Evolutionary conservation across 2,113 vertebrate genomes (phyloP), one percentile per base, ranked within the genome.

Genomic region (Perca schrenkii): DNA sequence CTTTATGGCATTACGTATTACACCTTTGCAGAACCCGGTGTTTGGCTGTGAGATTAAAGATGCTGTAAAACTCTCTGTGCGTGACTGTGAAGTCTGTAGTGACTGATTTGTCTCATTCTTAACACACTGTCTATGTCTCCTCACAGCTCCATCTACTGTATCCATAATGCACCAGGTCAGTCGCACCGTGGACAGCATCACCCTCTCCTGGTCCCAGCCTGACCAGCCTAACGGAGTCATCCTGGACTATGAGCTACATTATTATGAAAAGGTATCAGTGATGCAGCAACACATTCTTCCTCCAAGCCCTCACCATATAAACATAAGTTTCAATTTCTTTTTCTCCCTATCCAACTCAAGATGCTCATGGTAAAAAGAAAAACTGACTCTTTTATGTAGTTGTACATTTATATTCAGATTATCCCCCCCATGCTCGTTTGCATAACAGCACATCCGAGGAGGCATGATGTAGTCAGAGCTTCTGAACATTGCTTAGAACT

Each of bases 131-230:
- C 70, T 92, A 40, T 82, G 79, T 90, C 68, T 90, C 52, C 80
- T 94, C 82, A 84, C 95, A 99, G 98, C 98, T 83, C 98, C 98
- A 0, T 99, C 98, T 0, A 95, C 97, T 0, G 97, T 99, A 46
- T 99, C 98, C 80, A 99, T 99, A 88, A 99, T 99, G 96, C 98
- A 99, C 85, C 98, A 99, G 92, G 98, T 98, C 86, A 99, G 97
- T 80, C 97, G 98, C 36, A 97, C 97, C 0, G 96, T 99, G 94
- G 97, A 99, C 94, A 98, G 97, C 95, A 98, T 99, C 89, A 99
- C 98, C 40, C 95, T 99, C 21, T 98, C 98, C 0, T 99, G 98
- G 98, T 99, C 98, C 61, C 98, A 99, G 87, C 98, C 98, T 0
- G 98, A 99, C 94, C 98, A 99, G 88, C 98, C 98, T 67, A 99